Conservation (phyloP, 1,140 invertebrate species). For the Pectinophora gossypiella region DNA sequence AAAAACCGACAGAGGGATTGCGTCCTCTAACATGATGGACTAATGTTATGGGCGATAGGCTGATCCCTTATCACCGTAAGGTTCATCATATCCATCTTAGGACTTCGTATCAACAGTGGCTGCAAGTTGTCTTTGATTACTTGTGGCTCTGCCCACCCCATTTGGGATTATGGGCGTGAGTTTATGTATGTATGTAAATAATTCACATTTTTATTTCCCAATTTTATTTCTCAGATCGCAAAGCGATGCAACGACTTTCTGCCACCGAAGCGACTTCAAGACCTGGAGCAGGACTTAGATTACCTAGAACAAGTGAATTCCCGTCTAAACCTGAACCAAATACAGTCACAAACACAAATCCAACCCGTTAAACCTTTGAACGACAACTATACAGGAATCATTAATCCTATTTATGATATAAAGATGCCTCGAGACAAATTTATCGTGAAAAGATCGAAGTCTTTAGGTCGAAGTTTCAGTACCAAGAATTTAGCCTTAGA, state of each 20-base stretch:
- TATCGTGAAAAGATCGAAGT: conserved; percentile 54
- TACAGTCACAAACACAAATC: background rate
- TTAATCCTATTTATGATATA: conserved; percentile 57
- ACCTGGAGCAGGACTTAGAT: conserved; percentile 18
- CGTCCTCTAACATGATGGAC: no score
- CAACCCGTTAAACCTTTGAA: background rate
- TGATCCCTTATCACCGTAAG: no score
- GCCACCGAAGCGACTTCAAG: conserved; percentile 37
- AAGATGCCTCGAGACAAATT: conserved; percentile 56
- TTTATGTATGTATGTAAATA: no score
- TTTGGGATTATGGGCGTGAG: no score
- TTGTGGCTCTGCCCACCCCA: no score
- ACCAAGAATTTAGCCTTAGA: conserved; percentile 39
- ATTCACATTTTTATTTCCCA: no score
- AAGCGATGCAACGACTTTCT: conserved; percentile 31
- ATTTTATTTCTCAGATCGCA: conserved; percentile 33
- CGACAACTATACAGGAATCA: conserved; percentile 43
- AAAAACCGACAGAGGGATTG: no score
- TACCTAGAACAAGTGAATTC: conserved; percentile 16
- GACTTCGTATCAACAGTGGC: no score
- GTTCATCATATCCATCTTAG: no score
- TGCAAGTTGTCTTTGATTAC: no score
- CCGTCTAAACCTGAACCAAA: conserved; percentile 11
- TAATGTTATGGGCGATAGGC: no score
- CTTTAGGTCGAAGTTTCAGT: conserved; percentile 50